Evolutionary conservation across 2,888 invertebrate species (phyloP), one percentile per base, ranked within the genome.

Genomic region (Macaria notata): DNA sequence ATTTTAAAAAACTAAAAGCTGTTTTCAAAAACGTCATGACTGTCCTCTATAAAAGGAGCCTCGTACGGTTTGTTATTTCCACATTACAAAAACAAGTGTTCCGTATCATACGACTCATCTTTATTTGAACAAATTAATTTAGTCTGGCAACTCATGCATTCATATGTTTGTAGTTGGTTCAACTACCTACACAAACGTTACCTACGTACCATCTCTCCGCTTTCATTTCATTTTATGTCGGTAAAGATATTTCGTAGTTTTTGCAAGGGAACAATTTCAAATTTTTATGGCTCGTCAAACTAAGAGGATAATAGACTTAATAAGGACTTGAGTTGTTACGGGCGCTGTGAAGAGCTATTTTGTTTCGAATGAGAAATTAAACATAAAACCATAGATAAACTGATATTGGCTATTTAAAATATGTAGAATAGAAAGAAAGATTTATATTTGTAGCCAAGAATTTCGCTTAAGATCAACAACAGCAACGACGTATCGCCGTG

Each of bases 41-140:
- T n/a, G n/a, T n/a, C n/a, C n/a, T n/a, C n/a, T n/a, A n/a, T n/a
- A n/a, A n/a, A n/a, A n/a, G n/a, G 6, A 4, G 33, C 6, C 4
- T 33, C 33, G 7, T 9, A n/a, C 7, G 31, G 9, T 31, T 39
- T 31, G 41, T 41, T 49, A 41, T 41, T 9, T 49, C 30, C 41
- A 31, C 9, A 9, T 49, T 41, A 7, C 41, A 41, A 49, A 41
- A 49, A 46, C 50, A 53, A 48, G 50, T 47, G 53, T 46, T 33
- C 33, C 39, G 39, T 39, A 6, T 49, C 39, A 49, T n/a, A 31
- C 49, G 31, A 31, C 31, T 49, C 31, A 31, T 49, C 49, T 41
- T 39, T 49, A 49, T 49, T 41, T 49, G 49, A 41, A 49, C 49
- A 49, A 49, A 49, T 49, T 49, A 49, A 49, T 49, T 49, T 41